Evolutionary conservation across 2,888 invertebrate genomes (phyloP).

Genomic region (Apodemia zela): DNA sequence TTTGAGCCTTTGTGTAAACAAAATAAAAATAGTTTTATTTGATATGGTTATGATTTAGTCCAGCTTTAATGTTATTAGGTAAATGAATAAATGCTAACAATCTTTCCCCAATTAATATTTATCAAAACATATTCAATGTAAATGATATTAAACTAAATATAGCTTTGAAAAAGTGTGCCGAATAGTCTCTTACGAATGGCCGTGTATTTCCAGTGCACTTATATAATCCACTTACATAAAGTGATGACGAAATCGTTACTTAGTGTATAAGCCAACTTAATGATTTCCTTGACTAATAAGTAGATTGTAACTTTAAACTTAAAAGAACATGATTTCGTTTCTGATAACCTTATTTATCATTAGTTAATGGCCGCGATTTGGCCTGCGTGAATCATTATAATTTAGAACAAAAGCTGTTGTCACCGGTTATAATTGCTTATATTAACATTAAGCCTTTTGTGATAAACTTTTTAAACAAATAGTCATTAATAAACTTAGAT

Average conservation of each 20-base stretch:
- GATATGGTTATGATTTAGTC: too few species aligned
- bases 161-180: conserved; percentile 8
- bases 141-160: not conserved
- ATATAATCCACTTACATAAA: conserved; percentile 68
- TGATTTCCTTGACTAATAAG: conserved; percentile 42
- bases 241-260: conserved; percentile 51
- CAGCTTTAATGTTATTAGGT: too few species aligned
- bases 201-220: conserved; percentile 52
- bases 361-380: not conserved
- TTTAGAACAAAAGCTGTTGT: not conserved
- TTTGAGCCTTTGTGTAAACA: too few species aligned
- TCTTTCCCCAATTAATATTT: too few species aligned
- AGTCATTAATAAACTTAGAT: too few species aligned
- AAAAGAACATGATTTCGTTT: conserved; percentile 3
- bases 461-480: too few species aligned
- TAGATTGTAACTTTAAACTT: conserved; percentile 7
- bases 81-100: too few species aligned
- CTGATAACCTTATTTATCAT: not conserved
- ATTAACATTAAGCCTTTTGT: too few species aligned
- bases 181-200: conserved; percentile 39
- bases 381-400: not conserved
- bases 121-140: too few species aligned
- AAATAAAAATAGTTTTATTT: too few species aligned
- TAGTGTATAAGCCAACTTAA: conserved; percentile 57
- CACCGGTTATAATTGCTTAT: too few species aligned